These are phyloP conservation scores for Agrotis clavis DNA, from an alignment of 2,888 invertebrate species.

Conservation along the genomic window DNA sequence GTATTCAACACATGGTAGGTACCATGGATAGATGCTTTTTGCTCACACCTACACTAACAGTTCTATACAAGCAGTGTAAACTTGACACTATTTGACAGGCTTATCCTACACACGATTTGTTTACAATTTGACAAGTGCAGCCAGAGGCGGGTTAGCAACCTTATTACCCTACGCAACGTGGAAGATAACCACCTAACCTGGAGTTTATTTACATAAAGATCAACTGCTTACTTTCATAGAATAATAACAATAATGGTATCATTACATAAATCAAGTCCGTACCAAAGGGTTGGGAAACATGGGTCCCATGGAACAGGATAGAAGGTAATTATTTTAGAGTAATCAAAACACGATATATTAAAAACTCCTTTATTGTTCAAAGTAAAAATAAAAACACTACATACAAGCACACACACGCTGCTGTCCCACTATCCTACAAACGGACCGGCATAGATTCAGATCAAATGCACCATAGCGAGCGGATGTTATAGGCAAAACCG, in stretches of 20 bases:
- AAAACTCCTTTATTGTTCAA: constrained; percentile 54
- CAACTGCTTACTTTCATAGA: not conserved
- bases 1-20: constrained; percentile 29
- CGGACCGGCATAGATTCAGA: constrained; percentile 58
- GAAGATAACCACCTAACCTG: not conserved
- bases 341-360: constrained; percentile 49
- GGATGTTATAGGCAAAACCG: constrained; percentile 27
- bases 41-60: not conserved
- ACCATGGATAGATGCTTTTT: not conserved
- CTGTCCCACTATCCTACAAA: constrained; percentile 62
- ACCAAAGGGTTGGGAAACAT: not conserved
- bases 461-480: constrained; percentile 54
- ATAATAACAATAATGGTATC: constrained; percentile 10
- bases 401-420: constrained; percentile 28
- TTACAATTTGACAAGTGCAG: not conserved
- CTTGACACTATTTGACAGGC: not conserved
- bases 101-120: not conserved
- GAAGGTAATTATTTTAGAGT: constrained; percentile 3
- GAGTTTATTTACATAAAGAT: not conserved
- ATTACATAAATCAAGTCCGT: constrained; percentile 1
- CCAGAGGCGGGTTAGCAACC: not conserved
- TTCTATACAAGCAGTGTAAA: not conserved
- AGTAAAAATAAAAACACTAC: constrained; percentile 49
- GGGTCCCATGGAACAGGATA: not conserved
- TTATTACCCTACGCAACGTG: not conserved